Conservation (phyloP, 64 coral and sea anemone genomes). For the Montipora foliosa region DNA sequence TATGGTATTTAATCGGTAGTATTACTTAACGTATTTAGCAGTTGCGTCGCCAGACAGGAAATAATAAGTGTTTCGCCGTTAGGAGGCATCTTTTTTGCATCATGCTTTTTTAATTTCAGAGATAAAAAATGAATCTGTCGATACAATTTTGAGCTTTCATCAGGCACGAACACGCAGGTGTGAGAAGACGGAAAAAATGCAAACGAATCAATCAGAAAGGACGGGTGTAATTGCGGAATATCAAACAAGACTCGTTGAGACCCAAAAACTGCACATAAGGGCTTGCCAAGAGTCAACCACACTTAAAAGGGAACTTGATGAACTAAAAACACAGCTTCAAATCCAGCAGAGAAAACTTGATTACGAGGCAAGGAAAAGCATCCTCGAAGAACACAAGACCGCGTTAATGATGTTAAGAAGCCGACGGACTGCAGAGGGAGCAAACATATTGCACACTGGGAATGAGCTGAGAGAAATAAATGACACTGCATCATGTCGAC, state of each 20-base stretch:
- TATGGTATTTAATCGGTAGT: no score
- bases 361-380: constrained; percentile 21
- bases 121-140: constrained; percentile 1
- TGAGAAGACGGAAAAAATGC: not conserved
- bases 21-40: no score
- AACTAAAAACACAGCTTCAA: constrained; percentile 26
- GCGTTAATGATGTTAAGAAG: constrained; percentile 23
- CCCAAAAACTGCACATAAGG: constrained; percentile 30
- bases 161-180: not conserved
- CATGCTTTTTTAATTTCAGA: not conserved
- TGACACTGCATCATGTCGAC: not conserved
- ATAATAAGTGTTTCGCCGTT: no score
- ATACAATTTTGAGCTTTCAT: not conserved
- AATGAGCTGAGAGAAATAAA: not conserved
- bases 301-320: constrained; percentile 27
- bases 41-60: no score
- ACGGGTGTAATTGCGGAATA: not conserved
- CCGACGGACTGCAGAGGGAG: constrained; percentile 25
- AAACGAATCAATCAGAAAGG: not conserved
- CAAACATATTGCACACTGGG: not conserved
- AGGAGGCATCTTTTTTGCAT: not conserved
- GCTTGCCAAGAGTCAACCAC: constrained; percentile 30
- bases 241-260: not conserved
- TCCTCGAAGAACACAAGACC: constrained; percentile 31
- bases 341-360: constrained; percentile 31